phyloP scores from a whole-genome alignment of 2,888 invertebrate genomes.

The Notodonta dromedarius region DNA sequence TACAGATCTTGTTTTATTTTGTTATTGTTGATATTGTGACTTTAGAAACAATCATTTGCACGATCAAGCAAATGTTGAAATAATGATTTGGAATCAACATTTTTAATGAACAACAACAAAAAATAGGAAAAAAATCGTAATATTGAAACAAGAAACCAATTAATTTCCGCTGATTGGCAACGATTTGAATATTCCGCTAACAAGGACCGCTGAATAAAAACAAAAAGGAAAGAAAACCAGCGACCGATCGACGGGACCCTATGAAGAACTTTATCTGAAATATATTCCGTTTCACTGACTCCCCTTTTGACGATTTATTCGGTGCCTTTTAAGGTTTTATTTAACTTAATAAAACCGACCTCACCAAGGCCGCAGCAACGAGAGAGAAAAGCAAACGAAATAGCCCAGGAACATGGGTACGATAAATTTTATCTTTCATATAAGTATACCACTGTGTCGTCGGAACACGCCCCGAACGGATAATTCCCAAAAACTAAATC shows the following conservation, averaged over 20 bases:
- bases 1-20: too few species aligned
- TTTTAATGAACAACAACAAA: constrained; percentile 22
- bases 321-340: constrained; percentile 8
- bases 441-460: constrained; percentile 6
- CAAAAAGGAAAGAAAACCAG: constrained; percentile 1
- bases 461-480: constrained; percentile 9
- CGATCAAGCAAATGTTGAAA: constrained; percentile 24
- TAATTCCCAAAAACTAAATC: constrained; percentile 23
- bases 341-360: background rate
- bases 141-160: constrained; percentile 42
- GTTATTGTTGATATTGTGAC: too few species aligned
- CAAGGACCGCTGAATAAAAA: constrained; percentile 32
- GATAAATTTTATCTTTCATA: constrained; percentile 9
- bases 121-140: constrained; percentile 21
- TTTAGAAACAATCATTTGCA: too few species aligned
- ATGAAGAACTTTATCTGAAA: constrained; percentile 21
- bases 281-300: constrained; percentile 31
- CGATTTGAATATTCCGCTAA: constrained; percentile 37
- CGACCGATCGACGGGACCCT: background rate
- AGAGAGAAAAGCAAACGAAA: constrained; percentile 2
- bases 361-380: background rate
- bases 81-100: constrained; percentile 20
- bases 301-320: constrained; percentile 17
- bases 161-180: constrained; percentile 40
- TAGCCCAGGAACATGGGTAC: background rate